phyloP scores from a whole-genome alignment of 2,113 vertebrate genomes.

The Pheucticus melanocephalus region DNA sequence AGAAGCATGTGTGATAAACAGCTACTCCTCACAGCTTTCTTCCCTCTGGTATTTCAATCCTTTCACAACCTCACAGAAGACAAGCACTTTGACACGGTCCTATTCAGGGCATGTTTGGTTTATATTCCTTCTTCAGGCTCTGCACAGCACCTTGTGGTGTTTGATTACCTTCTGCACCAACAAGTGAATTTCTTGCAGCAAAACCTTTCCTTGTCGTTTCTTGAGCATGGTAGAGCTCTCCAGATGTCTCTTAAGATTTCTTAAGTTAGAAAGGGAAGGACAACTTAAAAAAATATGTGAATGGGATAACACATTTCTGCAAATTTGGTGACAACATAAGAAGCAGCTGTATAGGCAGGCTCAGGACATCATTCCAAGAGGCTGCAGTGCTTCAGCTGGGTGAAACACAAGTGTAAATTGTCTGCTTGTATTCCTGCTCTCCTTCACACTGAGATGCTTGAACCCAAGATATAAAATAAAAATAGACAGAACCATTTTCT shows the following conservation, averaged over 20 bases:
- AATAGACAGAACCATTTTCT: background rate
- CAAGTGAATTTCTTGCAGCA: background rate
- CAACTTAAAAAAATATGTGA: background rate
- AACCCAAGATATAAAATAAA: background rate
- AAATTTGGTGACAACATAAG: background rate
- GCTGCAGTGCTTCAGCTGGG: background rate
- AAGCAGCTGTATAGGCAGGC: background rate
- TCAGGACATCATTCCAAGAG: background rate
- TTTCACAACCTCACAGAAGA: background rate
- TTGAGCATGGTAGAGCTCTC: background rate
- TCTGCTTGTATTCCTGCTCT: background rate
- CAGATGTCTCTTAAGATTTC: background rate
- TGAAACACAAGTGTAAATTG: background rate
- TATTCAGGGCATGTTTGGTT: background rate
- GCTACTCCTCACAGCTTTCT: conserved; percentile 31
- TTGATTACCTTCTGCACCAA: background rate
- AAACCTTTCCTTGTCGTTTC: background rate
- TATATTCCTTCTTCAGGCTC: background rate
- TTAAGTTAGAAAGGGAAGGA: background rate
- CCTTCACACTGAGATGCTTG: background rate
- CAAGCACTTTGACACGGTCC: background rate
- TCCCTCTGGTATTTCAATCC: conserved; percentile 5
- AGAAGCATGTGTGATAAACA: conserved; percentile 38
- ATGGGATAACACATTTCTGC: background rate
- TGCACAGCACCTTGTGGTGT: background rate